Evolutionary conservation across 2,797 vertebrate genomes (phyloP).

Genomic region (Pantherophis alleghaniensis): DNA sequence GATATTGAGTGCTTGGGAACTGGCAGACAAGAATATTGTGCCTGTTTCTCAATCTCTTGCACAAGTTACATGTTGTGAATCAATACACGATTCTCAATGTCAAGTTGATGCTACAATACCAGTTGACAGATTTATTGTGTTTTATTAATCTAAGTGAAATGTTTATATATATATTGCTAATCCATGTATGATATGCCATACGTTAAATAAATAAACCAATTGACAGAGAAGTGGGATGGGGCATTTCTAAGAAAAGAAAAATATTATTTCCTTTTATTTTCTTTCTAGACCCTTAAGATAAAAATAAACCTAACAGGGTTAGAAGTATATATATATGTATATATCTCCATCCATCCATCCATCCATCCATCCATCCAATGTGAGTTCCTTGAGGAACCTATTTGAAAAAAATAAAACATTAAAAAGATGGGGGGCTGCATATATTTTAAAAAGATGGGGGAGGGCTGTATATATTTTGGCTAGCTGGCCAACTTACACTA

Average conservation of each 20-base stretch:
- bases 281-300: background rate
- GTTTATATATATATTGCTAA: background rate
- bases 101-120: background rate
- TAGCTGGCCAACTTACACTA: background rate
- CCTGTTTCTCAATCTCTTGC: background rate
- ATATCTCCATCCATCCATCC: too few relatives aligned
- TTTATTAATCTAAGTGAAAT: background rate
- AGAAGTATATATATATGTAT: background rate
- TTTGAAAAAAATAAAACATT: background rate
- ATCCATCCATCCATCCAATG: too few relatives aligned
- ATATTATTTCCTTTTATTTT: background rate
- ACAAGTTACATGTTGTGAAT: background rate
- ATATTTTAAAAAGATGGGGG: background rate
- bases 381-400: background rate
- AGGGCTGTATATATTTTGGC: background rate
- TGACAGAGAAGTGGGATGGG: background rate
- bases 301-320: background rate
- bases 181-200: background rate
- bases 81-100: background rate
- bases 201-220: background rate
- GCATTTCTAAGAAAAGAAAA: background rate
- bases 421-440: background rate
- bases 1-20: background rate
- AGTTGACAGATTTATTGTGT: background rate
- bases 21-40: background rate